phyloP scores from a whole-genome alignment of 2,113 vertebrate species.

The Benitochromis conjunctus region DNA sequence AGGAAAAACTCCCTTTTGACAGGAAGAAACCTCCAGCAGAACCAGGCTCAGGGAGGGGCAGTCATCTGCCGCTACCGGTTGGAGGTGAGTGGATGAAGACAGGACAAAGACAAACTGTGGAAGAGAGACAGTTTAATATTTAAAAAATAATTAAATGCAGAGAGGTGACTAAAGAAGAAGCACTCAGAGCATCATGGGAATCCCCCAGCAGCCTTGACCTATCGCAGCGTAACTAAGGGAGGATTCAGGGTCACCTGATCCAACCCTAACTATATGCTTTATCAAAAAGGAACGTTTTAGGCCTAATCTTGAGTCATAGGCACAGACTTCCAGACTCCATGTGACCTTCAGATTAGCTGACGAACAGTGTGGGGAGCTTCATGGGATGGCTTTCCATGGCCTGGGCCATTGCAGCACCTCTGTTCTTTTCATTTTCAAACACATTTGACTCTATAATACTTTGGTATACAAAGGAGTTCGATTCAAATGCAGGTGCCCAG shows the following conservation, averaged over 20 bases:
- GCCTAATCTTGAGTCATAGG: fast-evolving
- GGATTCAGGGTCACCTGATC: neutral
- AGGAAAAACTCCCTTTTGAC: neutral
- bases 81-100: neutral
- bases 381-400: neutral
- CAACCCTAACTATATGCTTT: fast-evolving
- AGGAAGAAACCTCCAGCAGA: neutral
- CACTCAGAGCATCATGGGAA: neutral
- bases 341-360: neutral
- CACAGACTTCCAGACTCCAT: neutral
- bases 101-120: fast-evolving
- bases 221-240: neutral
- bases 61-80: fast-evolving
- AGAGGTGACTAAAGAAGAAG: neutral
- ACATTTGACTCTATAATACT: fast-evolving
- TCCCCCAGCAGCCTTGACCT: neutral
- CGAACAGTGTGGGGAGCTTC: neutral
- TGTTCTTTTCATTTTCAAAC: fast-evolving
- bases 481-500: neutral
- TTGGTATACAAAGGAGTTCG: neutral
- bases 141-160: neutral
- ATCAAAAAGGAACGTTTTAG: neutral
- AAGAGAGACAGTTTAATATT: neutral
- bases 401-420: neutral
- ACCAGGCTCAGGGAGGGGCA: neutral